Percentiles rank a stretch among this genome's conserved stretches.
These are phyloP conservation scores for Himalopsyche tibetana DNA, from an alignment of 2,888 invertebrate genomes.

Conservation along the genomic window DNA sequence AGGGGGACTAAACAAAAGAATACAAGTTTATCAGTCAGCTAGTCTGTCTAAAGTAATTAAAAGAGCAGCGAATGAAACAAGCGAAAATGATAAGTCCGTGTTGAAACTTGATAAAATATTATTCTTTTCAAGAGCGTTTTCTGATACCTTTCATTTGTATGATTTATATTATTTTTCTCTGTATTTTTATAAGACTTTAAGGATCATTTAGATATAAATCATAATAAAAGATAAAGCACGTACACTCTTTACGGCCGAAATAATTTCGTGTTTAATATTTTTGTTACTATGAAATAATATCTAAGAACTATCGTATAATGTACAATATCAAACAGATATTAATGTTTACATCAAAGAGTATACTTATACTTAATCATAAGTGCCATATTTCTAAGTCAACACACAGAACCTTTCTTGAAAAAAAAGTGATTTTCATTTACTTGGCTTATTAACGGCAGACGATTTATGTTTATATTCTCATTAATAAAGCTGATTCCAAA, in stretches of 20 bases:
- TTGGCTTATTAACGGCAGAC: too few species aligned
- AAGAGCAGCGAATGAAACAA: background rate
- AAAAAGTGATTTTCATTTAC: too few species aligned
- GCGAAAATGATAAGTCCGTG: conserved; percentile 7
- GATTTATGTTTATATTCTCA: too few species aligned
- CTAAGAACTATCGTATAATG: background rate
- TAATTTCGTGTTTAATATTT: conserved; percentile 6
- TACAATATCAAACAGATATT: too few species aligned
- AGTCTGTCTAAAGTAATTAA: conserved; percentile 30
- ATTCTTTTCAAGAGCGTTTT: background rate
- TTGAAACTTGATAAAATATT: conserved; percentile 25
- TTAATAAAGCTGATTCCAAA: too few species aligned
- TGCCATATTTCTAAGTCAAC: too few species aligned
- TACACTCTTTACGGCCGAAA: background rate
- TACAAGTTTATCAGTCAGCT: conserved; percentile 10
- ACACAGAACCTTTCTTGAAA: too few species aligned
- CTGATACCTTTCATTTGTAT: background rate
- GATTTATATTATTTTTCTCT: conserved; percentile 2
- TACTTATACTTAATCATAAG: too few species aligned
- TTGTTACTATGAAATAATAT: background rate
- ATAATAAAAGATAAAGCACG: conserved; percentile 6
- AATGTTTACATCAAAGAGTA: too few species aligned
- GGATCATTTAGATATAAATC: conserved; percentile 19
- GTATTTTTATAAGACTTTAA: background rate
- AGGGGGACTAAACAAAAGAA: background rate